A percentile compares a stretch with the other conserved stretches of the same genome.
Conservation (phyloP, 1,140 invertebrate genomes). For the Tetragonula clypearis region DNA sequence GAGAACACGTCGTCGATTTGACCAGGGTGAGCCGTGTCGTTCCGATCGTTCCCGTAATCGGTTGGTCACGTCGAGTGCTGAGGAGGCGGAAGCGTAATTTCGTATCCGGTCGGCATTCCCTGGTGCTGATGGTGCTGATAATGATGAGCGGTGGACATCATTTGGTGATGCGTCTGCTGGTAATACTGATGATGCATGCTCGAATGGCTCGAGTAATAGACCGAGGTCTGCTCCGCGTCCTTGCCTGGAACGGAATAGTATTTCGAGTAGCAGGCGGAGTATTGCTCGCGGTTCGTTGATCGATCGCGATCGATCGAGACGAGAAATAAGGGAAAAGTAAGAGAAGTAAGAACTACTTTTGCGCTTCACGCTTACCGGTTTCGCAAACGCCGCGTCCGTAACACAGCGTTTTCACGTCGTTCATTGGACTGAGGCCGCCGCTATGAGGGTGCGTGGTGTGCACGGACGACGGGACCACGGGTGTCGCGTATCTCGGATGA, state of each 20-base stretch:
- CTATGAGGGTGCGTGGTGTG: constrained; percentile 75
- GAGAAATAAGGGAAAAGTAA: too few species aligned
- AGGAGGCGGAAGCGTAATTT: constrained; percentile 77
- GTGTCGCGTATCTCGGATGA: constrained; percentile 77
- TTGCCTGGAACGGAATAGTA: constrained; percentile 65
- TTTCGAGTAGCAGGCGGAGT: too few species aligned
- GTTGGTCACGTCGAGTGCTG: constrained; percentile 80
- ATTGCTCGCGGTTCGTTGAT: too few species aligned
- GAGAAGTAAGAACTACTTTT: too few species aligned
- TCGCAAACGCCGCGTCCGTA: constrained; percentile 79
- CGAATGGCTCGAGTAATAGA: constrained; percentile 79
- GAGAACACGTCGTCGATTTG: constrained; percentile 64
- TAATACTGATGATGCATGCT: constrained; percentile 80
- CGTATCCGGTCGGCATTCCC: constrained; percentile 76
- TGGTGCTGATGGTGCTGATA: constrained; percentile 77
- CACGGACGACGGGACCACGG: constrained; percentile 76
- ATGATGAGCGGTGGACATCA: constrained; percentile 75
- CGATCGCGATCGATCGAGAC: too few species aligned
- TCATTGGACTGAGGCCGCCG: constrained; percentile 77
- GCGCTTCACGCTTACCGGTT: constrained; percentile 63
- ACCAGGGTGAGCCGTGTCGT: constrained; percentile 53
- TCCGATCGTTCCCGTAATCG: constrained; percentile 67
- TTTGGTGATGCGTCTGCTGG: constrained; percentile 78
- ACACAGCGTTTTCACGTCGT: constrained; percentile 76
- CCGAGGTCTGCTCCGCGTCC: constrained; percentile 76